A percentile compares a stretch with the other conserved stretches of the same genome.
Evolutionary conservation across 2,888 invertebrate species (phyloP).

Genomic region (Pelosia muscerda): DNA sequence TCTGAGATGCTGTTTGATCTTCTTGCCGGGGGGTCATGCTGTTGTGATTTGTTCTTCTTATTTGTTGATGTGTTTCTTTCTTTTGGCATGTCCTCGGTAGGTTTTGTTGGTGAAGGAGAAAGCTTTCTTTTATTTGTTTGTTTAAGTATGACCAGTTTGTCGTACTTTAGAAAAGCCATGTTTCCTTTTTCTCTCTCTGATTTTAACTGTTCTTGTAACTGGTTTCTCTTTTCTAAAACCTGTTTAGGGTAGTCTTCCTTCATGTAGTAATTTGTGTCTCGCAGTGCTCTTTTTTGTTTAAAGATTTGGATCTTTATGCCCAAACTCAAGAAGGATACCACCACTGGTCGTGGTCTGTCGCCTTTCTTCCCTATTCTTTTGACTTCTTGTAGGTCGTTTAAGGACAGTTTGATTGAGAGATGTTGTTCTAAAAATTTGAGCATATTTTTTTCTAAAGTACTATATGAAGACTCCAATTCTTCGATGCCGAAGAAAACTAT

Average conservation of each 20-base stretch:
- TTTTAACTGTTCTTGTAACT: too few species aligned
- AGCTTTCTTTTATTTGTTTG: conserved; percentile 16
- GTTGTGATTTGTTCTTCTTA: conserved; percentile 37
- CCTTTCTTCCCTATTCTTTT: conserved; percentile 17
- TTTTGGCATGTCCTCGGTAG: conserved; percentile 9
- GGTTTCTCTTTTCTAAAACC: too few species aligned
- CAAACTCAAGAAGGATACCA: conserved; percentile 10
- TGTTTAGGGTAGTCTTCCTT: neutral
- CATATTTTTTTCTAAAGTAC: conserved; percentile 9
- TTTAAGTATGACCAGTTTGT: neutral
- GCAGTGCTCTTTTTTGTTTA: conserved; percentile 12
- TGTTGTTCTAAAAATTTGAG: conserved; percentile 2
- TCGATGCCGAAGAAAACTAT: too few species aligned
- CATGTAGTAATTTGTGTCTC: conserved; percentile 13
- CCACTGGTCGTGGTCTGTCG: conserved; percentile 15
- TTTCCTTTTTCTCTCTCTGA: too few species aligned
- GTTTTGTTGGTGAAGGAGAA: conserved; percentile 13
- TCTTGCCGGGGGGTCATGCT: neutral
- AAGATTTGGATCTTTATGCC: neutral
- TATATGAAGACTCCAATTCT: too few species aligned
- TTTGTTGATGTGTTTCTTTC: conserved; percentile 26
- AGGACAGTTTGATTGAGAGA: conserved; percentile 9
- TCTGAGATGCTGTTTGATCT: conserved; percentile 37
- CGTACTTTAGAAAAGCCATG: too few species aligned
- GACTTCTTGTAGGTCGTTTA: conserved; percentile 9